Evolutionary conservation across 2,888 invertebrate species (phyloP).

Genomic region (Gnatocerus cornutus): DNA sequence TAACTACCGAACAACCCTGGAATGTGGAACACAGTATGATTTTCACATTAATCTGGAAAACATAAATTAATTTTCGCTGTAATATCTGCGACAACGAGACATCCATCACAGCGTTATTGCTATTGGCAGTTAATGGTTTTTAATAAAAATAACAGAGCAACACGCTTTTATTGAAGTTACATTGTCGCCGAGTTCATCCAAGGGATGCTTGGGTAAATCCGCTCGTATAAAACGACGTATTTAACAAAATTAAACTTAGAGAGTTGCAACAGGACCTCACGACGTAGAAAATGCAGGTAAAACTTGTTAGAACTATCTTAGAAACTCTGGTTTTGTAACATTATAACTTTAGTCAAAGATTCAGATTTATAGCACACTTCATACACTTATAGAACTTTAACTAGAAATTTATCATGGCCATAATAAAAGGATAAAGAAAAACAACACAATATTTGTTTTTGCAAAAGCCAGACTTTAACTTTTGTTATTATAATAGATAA

Average conservation of each 20-base stretch:
- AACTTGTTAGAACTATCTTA: constrained; percentile 43
- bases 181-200: constrained; percentile 2
- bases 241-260: constrained; percentile 37
- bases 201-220: constrained; percentile 58
- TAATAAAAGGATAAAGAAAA: no score
- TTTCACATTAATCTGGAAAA: constrained; percentile 35
- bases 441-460: no score
- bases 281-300: constrained; percentile 38
- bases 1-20: constrained; percentile 27
- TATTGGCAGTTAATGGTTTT: constrained; percentile 6
- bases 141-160: not conserved
- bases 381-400: no score
- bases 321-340: constrained; percentile 22
- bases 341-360: constrained; percentile 31
- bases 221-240: constrained; percentile 27
- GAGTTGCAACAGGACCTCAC: constrained; percentile 26
- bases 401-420: no score
- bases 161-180: not conserved
- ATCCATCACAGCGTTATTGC: constrained; percentile 21
- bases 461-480: no score
- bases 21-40: constrained; percentile 29
- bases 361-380: constrained; percentile 41
- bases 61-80: constrained; percentile 23
- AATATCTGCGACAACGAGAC: constrained; percentile 10
- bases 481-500: no score